Evolutionary conservation across 2,888 invertebrate species (phyloP), one percentile per base, ranked within the genome.

Genomic region (Caenorhabditis sp.): DNA sequence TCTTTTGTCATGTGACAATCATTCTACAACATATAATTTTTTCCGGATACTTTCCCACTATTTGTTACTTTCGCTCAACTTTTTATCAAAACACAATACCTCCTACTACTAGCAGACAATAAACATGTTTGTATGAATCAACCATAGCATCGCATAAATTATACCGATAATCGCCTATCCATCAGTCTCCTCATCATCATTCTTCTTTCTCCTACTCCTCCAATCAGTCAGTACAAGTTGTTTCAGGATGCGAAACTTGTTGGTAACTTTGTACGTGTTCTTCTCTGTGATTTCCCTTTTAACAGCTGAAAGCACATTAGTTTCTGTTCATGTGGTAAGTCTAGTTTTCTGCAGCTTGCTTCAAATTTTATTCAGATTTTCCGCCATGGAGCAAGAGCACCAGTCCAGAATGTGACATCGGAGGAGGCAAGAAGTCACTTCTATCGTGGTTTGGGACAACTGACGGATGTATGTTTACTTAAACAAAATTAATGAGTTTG

Each of bases 331-430:
- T 55, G 76, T 58, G n/a, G 81, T 81, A 50, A 47, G 76, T 76
- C 18, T 18, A 56, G n/a, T n/a, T n/a, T n/a, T n/a, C n/a, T n/a
- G n/a, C n/a, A n/a, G n/a, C n/a, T n/a, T n/a, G n/a, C n/a, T n/a
- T n/a, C n/a, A n/a, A n/a, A n/a, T n/a, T n/a, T n/a, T n/a, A n/a
- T n/a, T 53, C 40, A 85, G 85, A 74, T 85, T 13, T 80, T 83
- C 60, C 85, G 85, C 1, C 85, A 85, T 35, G 85, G 85, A 50
- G 83, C 82, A 1, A 69, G 85, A 40, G 85, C 83, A n/a, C 85
- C 85, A 15, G 69, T 82, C 6, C 47, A 44, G 11, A 64, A 72
- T 11, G 81, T 83, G 40, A 69, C 82, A 9, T 76, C 80, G 24
- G 71, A 82, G n/a, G 83, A 83, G 40, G 62, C 85, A 6, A 77